Base-by-base conservation (phyloP, 2,797 vertebrate genomes). In the Cottoperca gobio region DNA sequence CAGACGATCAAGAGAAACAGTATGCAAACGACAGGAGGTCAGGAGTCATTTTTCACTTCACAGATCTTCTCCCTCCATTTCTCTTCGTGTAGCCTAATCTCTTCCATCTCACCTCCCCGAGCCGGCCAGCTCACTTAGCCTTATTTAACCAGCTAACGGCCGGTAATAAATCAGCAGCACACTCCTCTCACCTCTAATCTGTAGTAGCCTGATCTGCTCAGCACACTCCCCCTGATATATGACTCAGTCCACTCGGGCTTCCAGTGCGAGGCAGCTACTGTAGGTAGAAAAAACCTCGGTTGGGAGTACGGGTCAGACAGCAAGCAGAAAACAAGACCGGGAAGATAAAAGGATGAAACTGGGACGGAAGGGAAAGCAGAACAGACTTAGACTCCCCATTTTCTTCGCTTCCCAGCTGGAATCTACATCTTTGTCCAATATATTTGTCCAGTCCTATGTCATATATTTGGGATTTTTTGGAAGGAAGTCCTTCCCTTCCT, bases 71-170 rank as follows among this genome's bases (percentile, higher is more conserved):
- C 72, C 77, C 82, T 86, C 77, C 69, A 74, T 81, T 48, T 37
- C 77, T 75, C 80, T 90, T 85, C 83, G 83, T 90, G 74, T 89
- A 80, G 81, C 73, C 81, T 92, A 89, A 92, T 91, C 90, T 87
- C 81, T 82, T 91, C 83, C 91, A 93, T 91, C 90, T 83, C 87
- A 72, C 88, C 83, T 91, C 84, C 82, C 73, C 40, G 68, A 71
- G 74, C 78, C 68, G 71, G 80, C 82, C 83, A 2, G 45, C 84
- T 87, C 86, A 91, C 88, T 91, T 91, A 84, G 87, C 90, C 87
- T 89, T 85, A 77, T 92, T 91, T 93, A 90, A 88, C 85, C 89
- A 89, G 79, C 74, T 84, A 86, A 90, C 60, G 49, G 81, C 68
- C 57, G 14, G 83, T 80, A 81, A 93, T 92, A 90, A 90, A 91